Evolutionary conservation across 2,113 vertebrate genomes (phyloP).

Genomic region (Anthoscopus minutus): DNA sequence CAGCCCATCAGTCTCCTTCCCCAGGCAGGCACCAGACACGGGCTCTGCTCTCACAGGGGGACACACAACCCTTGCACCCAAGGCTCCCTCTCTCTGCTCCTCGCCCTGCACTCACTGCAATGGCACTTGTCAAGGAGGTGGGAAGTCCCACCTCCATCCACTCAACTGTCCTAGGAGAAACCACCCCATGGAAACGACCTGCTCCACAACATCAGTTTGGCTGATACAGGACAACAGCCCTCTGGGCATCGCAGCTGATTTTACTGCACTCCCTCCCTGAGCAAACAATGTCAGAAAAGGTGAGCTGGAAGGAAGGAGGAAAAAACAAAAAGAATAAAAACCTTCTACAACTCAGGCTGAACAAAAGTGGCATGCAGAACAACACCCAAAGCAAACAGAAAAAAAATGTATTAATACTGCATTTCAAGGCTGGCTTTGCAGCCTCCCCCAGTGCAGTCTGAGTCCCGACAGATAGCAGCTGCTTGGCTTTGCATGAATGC

Average conservation of each 20-base stretch:
- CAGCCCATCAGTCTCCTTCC: not conserved
- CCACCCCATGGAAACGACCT: not conserved
- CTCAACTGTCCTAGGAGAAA: not conserved
- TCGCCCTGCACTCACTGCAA: constrained; percentile 10
- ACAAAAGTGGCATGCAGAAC: not conserved
- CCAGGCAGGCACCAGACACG: not conserved
- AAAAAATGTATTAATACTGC: not conserved
- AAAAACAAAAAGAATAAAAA: not conserved
- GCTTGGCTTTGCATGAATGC: not conserved
- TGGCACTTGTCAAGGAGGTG: not conserved
- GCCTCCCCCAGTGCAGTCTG: not conserved
- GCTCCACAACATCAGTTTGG: not conserved
- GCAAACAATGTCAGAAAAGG: not conserved
- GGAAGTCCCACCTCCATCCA: constrained; percentile 38
- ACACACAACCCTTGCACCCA: not conserved
- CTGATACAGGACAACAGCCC: not conserved
- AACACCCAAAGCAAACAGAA: not conserved
- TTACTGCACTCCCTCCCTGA: not conserved
- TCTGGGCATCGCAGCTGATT: not conserved
- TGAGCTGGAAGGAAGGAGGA: not conserved
- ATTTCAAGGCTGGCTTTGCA: not conserved
- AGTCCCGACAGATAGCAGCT: not conserved
- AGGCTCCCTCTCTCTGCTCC: not conserved
- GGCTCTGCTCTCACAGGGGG: not conserved
- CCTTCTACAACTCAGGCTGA: not conserved